Conservation (phyloP, 2,888 invertebrate genomes). For the Bugula neritina region DNA sequence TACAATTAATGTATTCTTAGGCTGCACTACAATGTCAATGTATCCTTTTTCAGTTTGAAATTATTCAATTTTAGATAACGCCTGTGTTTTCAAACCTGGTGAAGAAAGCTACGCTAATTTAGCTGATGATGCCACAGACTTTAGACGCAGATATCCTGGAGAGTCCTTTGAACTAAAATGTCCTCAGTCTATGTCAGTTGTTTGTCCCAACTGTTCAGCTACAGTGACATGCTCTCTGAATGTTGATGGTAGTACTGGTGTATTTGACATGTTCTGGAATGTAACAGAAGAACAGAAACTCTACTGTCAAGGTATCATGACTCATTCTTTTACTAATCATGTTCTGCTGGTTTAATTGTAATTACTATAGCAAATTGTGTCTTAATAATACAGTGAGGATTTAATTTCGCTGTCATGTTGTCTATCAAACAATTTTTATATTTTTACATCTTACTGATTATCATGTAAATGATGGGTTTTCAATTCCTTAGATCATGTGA, state of each 20-base stretch:
- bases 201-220: neutral
- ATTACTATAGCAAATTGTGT: no score
- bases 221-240: neutral
- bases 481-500: no score
- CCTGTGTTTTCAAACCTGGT: neutral
- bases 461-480: no score
- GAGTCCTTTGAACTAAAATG: neutral
- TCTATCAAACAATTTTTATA: no score
- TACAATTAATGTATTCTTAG: no score
- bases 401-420: no score
- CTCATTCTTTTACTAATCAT: no score
- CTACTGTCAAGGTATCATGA: neutral
- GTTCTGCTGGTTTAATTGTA: no score
- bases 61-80: neutral
- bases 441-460: no score
- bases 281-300: neutral
- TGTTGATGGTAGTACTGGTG: neutral
- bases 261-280: neutral
- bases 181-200: neutral
- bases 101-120: neutral
- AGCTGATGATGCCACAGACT: neutral
- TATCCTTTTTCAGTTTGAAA: no score
- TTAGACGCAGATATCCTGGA: neutral
- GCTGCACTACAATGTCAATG: no score
- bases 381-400: no score